These are phyloP conservation scores for Dendrocopos noguchii DNA, from an alignment of 2,113 vertebrate genomes.

Conservation along the genomic window DNA sequence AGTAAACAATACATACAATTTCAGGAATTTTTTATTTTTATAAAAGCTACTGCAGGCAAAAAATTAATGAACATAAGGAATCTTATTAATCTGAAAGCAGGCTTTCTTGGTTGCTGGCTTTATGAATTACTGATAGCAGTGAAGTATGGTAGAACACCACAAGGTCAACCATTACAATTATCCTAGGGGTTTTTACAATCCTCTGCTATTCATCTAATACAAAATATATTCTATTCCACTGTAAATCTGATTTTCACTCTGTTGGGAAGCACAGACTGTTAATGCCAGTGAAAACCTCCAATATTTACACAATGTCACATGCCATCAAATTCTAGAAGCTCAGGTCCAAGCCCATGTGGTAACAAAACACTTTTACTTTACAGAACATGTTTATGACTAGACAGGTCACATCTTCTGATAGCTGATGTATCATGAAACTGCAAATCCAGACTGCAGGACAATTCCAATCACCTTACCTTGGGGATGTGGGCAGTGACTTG, in stretches of 20 bases:
- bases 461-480: conserved; percentile 79
- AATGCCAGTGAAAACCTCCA: neutral
- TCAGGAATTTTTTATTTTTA: neutral
- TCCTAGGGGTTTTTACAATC: neutral
- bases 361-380: neutral
- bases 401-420: neutral
- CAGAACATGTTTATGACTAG: neutral
- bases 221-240: neutral
- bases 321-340: neutral
- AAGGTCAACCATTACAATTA: neutral
- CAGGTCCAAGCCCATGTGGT: fast-evolving
- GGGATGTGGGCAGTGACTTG: conserved; percentile 79
- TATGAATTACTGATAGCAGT: neutral
- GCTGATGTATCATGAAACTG: neutral
- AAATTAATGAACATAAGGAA: neutral
- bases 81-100: neutral
- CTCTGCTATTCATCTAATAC: neutral
- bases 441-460: neutral
- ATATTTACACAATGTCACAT: neutral
- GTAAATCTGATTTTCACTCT: neutral
- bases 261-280: neutral
- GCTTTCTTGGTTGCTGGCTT: neutral
- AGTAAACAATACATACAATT: neutral
- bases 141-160: neutral
- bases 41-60: neutral